Evolutionary conservation across 2,888 invertebrate species (phyloP).

Genomic region (Patella pellucida): DNA sequence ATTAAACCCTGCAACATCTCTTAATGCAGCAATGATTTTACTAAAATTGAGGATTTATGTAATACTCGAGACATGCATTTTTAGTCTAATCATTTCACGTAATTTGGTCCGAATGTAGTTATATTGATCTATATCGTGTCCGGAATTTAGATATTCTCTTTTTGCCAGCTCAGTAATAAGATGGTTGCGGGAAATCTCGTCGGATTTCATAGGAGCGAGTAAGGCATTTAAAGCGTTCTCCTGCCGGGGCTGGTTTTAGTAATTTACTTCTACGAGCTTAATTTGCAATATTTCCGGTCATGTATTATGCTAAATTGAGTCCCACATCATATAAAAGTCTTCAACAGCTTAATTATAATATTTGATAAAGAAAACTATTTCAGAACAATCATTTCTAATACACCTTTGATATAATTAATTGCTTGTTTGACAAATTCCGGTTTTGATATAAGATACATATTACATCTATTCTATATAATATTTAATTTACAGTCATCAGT

Average conservation of each 20-base stretch:
- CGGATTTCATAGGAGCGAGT: too few relatives aligned
- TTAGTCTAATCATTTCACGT: neutral
- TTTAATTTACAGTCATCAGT: too few relatives aligned
- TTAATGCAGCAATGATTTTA: neutral
- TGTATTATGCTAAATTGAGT: too few relatives aligned
- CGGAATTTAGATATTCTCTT: neutral
- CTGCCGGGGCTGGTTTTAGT: neutral
- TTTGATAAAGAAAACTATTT: too few relatives aligned
- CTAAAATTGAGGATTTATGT: neutral
- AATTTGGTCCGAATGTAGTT: neutral
- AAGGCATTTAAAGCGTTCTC: neutral
- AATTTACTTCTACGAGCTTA: neutral
- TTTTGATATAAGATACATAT: too few relatives aligned
- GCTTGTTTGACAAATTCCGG: too few relatives aligned
- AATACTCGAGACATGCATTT: neutral
- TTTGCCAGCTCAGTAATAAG: neutral
- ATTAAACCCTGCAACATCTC: neutral
- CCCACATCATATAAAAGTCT: too few relatives aligned
- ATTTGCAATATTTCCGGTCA: too few relatives aligned
- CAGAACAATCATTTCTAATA: too few relatives aligned
- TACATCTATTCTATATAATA: too few relatives aligned
- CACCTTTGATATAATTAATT: too few relatives aligned
- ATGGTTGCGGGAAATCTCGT: neutral
- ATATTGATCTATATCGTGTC: neutral
- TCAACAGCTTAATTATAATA: too few relatives aligned